These are phyloP conservation scores for Macroglossus sobrinus DNA, from an alignment of 2,113 vertebrate species.

Conservation along the genomic window DNA sequence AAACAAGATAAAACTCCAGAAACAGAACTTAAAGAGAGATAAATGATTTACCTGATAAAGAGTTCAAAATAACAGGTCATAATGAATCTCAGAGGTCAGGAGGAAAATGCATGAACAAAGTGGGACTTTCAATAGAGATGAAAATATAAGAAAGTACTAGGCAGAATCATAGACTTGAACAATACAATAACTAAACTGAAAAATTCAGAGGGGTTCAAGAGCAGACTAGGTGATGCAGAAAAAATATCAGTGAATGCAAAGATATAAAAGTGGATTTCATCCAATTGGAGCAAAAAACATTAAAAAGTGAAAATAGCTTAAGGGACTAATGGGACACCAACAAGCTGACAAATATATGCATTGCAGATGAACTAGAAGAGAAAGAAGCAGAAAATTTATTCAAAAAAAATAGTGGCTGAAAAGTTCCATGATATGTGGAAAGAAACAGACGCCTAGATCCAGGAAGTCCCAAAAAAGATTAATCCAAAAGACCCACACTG, in stretches of 20 bases:
- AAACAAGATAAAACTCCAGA: background rate
- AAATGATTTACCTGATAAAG: background rate
- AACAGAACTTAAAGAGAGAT: background rate
- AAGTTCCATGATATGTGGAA: background rate
- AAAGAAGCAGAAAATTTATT: background rate
- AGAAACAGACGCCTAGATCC: background rate
- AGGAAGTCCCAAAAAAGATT: background rate
- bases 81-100: background rate
- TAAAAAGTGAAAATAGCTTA: background rate
- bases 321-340: background rate
- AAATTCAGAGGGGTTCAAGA: background rate
- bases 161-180: background rate
- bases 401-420: background rate
- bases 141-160: background rate
- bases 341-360: background rate
- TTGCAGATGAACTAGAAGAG: background rate
- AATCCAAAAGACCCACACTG: background rate
- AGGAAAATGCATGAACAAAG: background rate
- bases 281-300: too few relatives aligned
- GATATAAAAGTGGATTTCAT: too few relatives aligned
- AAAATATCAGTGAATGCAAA: too few relatives aligned
- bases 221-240: background rate
- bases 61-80: background rate
- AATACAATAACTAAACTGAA: background rate
- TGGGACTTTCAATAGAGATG: background rate